Evolutionary conservation across 1,140 invertebrate genomes (phyloP), one percentile per base, ranked within the genome.

Genomic region (Drosophila grimshawi): DNA sequence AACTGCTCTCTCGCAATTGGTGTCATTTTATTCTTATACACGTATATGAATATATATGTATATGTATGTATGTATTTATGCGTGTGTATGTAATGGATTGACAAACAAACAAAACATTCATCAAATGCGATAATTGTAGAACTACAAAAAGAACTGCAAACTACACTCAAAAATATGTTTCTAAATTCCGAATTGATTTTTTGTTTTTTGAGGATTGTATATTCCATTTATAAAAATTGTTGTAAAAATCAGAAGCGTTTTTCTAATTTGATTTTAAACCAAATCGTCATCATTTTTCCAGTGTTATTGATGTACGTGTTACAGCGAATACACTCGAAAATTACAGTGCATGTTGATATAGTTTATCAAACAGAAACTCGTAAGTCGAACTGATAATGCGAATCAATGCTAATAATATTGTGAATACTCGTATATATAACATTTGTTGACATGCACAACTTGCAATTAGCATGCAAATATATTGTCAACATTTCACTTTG

Each of bases 1-100:
- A 86, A 86, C 80, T 64, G 60, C 33, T 51, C 30, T 51, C 7
- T 3, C 43, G 43, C 46, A 71, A 72, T 60, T 74, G 71, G 33
- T 30, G 53, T 8, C 32, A 43, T 61, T 52, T 51, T 64, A 32
- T 68, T 62, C 30, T 11, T 37, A 27, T 37, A 29, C 11, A 33
- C 19, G 19, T 19, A 19, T 19, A 19, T 19, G 19, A 19, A 19
- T 19, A 19, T 19, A 19, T 19, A 19, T 19, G 19, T 19, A 19
- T 19, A 19, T 19, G 19, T 19, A 19, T 59, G 59, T 32, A 55
- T 33, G 30, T 33, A 48, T 29, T 4, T 48, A 37, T 6, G 43
- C 1, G 3, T 45, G 32, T 27, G 41, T 39, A 59, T 57, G 39
- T 11, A 45, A 32, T 45, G 55, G 3, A 45, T n/a, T 45, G 5